phyloP scores from a whole-genome alignment of 2,113 vertebrate genomes.

The Zeus faber region DNA sequence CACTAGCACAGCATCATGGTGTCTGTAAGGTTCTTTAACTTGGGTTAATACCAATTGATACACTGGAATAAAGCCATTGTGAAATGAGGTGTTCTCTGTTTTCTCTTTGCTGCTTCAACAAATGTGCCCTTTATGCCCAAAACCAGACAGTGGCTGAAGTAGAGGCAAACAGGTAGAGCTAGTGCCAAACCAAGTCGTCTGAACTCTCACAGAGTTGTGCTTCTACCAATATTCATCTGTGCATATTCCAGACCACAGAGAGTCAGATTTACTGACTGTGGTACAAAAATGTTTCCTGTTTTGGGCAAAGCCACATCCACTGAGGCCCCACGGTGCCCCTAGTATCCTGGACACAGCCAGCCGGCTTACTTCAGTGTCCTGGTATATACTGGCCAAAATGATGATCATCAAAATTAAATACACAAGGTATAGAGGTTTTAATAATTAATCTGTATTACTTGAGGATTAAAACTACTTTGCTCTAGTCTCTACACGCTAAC shows the following conservation, averaged over 20 bases:
- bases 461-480: too few species aligned
- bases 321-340: constrained; percentile 36
- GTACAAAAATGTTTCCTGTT: constrained; percentile 71
- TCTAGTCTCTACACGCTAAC: too few species aligned
- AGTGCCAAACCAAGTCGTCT: constrained; percentile 50
- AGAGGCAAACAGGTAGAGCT: background rate
- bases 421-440: background rate
- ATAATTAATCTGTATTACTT: background rate
- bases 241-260: constrained; percentile 60
- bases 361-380: constrained; percentile 17
- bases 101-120: constrained; percentile 43
- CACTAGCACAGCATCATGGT: constrained; percentile 11
- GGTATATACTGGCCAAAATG: constrained; percentile 3
- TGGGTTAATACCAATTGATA: constrained; percentile 9
- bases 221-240: constrained; percentile 60
- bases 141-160: constrained; percentile 36
- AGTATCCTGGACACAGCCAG: constrained; percentile 31
- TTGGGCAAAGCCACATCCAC: constrained; percentile 67
- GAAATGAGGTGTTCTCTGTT: constrained; percentile 14
- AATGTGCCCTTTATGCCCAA: constrained; percentile 47
- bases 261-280: constrained; percentile 65
- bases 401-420: background rate
- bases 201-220: constrained; percentile 57
- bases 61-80: constrained; percentile 19
- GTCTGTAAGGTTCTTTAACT: background rate